phyloP scores from a whole-genome alignment of 2,888 invertebrate species.

The Fissipunctia ypsillon region DNA sequence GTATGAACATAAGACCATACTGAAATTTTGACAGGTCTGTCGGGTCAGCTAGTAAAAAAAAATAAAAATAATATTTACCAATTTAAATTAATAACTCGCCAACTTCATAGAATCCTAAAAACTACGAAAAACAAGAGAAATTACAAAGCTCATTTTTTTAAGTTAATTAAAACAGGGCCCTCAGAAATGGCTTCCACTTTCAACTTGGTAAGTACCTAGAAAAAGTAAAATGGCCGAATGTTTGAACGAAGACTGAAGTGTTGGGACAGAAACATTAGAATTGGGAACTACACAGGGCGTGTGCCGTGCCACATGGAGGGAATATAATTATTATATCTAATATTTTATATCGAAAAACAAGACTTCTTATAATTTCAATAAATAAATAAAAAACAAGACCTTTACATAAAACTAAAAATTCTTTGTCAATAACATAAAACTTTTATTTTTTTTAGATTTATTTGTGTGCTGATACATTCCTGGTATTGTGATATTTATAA shows the following conservation, averaged over 20 bases:
- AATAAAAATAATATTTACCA: background rate
- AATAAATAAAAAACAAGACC: background rate
- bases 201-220: conserved; percentile 42
- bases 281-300: conserved; percentile 4
- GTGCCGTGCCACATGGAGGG: background rate
- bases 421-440: background rate
- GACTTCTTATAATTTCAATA: background rate
- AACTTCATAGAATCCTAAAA: conserved; percentile 21
- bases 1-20: background rate
- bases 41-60: too few relatives aligned
- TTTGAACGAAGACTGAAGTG: conserved; percentile 33
- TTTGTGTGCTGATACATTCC: background rate
- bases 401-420: background rate
- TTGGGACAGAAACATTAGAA: conserved; percentile 25
- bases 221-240: conserved; percentile 47
- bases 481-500: background rate
- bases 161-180: conserved; percentile 58
- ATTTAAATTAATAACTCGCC: background rate
- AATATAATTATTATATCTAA: background rate
- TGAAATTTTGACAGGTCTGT: too few relatives aligned
- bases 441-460: background rate
- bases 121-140: conserved; percentile 30
- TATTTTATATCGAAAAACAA: background rate
- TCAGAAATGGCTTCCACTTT: conserved; percentile 52
- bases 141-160: conserved; percentile 30